Evolutionary conservation across 2,797 vertebrate genomes (phyloP).

Genomic region (Telmatherina bonti): DNA sequence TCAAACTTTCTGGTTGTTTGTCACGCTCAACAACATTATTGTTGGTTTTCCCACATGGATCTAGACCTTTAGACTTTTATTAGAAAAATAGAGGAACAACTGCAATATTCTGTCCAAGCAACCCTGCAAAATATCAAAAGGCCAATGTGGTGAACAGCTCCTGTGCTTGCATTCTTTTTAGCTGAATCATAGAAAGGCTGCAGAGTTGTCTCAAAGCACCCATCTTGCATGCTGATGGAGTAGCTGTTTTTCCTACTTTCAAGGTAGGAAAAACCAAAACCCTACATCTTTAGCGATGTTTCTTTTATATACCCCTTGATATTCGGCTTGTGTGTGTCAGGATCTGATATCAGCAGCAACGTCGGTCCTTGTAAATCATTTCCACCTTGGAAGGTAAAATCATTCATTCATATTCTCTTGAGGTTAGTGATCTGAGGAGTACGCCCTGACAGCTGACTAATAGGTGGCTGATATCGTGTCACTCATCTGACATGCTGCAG

Average conservation of each 20-base stretch:
- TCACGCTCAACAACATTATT: conserved; percentile 59
- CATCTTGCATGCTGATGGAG: conserved; percentile 27
- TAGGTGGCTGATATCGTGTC: conserved; percentile 60
- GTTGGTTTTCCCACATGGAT: conserved; percentile 72
- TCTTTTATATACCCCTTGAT: conserved; percentile 33
- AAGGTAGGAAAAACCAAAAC: conserved; percentile 4
- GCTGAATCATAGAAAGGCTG: conserved; percentile 44
- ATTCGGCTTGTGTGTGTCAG: conserved; percentile 37
- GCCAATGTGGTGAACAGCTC: conserved; percentile 27
- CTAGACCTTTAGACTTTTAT: conserved; percentile 39
- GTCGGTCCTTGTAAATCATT: conserved; percentile 73
- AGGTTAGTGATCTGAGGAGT: conserved; percentile 64
- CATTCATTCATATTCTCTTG: conserved; percentile 65
- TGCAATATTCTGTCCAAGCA: conserved; percentile 45
- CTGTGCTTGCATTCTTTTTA: conserved; percentile 48
- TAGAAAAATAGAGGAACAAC: conserved; percentile 50
- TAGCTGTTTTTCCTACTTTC: too few relatives aligned
- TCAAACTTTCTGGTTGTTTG: conserved; percentile 44
- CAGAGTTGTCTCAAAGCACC: conserved; percentile 21
- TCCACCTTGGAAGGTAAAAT: conserved; percentile 58
- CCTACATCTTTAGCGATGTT: neutral
- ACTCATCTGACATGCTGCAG: conserved; percentile 46
- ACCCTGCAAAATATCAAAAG: conserved; percentile 20
- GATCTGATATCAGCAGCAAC: conserved; percentile 47
- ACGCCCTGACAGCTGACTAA: conserved; percentile 71